A percentile compares a stretch with the other conserved stretches of the same genome.
Conservation (phyloP, 2,888 invertebrate species). For the Siphonodentalium dalli region DNA sequence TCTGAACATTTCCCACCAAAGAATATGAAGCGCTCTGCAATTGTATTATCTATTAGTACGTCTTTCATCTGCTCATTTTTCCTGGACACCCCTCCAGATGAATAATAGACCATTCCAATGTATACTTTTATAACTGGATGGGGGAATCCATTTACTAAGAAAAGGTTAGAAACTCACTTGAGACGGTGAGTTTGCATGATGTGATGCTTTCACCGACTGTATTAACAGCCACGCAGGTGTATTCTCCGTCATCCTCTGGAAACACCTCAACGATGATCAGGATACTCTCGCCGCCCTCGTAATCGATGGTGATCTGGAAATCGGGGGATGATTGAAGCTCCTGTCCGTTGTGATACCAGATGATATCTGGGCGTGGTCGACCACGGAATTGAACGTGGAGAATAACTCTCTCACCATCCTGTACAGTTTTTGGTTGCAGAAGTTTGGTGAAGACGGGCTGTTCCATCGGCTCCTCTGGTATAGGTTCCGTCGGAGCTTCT, state of each 20-base stretch:
- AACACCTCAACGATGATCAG: constrained; percentile 95
- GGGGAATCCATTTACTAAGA: too few relatives aligned
- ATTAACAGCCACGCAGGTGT: constrained; percentile 83
- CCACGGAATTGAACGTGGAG: constrained; percentile 54
- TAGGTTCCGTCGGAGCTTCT: constrained; percentile 39
- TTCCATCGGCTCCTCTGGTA: constrained; percentile 67
- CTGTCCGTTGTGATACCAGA: constrained; percentile 67
- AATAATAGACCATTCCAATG: too few relatives aligned
- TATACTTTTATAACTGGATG: too few relatives aligned
- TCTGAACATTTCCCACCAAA: too few relatives aligned
- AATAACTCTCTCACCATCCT: constrained; percentile 83
- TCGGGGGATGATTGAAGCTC: constrained; percentile 62
- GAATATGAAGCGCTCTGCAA: too few relatives aligned
- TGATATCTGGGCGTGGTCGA: constrained; percentile 53
- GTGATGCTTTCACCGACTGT: constrained; percentile 95
- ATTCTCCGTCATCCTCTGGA: constrained; percentile 97
- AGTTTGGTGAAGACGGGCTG: constrained; percentile 81
- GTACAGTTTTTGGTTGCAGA: constrained; percentile 78
- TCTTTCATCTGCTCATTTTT: too few relatives aligned
- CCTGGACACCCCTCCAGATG: too few relatives aligned
- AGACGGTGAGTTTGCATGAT: constrained; percentile 71
- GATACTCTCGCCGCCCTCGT: constrained; percentile 84
- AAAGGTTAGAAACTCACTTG: constrained; percentile 54
- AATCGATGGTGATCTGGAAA: constrained; percentile 64
- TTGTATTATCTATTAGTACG: too few relatives aligned